phyloP scores from a whole-genome alignment of 1,140 invertebrate genomes.

The Bombus confusus region DNA sequence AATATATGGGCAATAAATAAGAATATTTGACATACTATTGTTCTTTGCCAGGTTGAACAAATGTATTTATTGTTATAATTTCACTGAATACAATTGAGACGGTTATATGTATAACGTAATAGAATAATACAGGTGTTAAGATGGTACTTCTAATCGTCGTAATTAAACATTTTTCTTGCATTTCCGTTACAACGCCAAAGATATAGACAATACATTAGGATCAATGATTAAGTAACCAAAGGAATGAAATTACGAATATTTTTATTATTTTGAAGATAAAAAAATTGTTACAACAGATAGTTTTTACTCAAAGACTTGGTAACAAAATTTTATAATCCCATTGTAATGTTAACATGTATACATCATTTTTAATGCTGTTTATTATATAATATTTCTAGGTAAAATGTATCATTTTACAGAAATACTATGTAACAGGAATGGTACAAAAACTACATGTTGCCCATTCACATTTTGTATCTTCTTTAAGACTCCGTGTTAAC shows the following conservation, averaged over 20 bases:
- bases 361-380: not conserved
- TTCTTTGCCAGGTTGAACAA: not conserved
- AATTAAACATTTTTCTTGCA: not conserved
- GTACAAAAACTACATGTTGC: slow-evolving; percentile 2
- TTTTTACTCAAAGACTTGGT: not conserved
- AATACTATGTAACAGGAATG: slow-evolving; percentile 58
- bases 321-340: slow-evolving; percentile 38
- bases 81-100: slow-evolving; percentile 5
- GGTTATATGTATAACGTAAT: not conserved
- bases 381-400: slow-evolving; percentile 13
- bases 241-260: not conserved
- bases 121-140: slow-evolving; percentile 12
- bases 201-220: slow-evolving; percentile 1
- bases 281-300: not conserved
- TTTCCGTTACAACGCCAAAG: not conserved
- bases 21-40: not conserved
- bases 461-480: not conserved
- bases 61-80: slow-evolving; percentile 36
- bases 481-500: slow-evolving; percentile 8
- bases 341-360: not conserved
- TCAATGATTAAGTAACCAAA: not conserved
- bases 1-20: not conserved
- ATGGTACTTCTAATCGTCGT: not conserved
- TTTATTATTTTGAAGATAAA: not conserved
- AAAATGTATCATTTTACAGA: slow-evolving; percentile 26